Evolutionary conservation across 2,888 invertebrate species (phyloP).

Genomic region (Troilus luridus): DNA sequence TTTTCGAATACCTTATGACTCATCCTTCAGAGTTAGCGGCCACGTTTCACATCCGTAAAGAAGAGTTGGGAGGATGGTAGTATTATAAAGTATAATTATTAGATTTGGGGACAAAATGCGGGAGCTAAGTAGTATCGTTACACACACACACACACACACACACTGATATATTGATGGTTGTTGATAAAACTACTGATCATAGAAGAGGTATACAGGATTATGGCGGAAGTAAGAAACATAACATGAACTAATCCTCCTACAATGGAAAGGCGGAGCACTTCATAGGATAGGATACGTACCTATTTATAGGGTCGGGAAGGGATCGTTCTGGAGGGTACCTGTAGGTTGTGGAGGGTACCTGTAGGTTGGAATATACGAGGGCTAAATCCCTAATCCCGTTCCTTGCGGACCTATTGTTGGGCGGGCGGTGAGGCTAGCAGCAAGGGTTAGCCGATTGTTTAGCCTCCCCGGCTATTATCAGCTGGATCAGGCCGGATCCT

Average conservation of each 20-base stretch:
- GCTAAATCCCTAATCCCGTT: constrained; percentile 37
- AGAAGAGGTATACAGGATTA: too few species aligned
- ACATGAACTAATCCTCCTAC: constrained; percentile 1
- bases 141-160: too few species aligned
- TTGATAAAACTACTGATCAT: neutral
- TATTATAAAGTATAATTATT: too few species aligned
- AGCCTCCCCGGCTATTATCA: constrained; percentile 9
- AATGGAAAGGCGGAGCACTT: neutral
- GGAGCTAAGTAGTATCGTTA: too few species aligned
- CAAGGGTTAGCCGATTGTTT: constrained; percentile 29
- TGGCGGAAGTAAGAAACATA: neutral
- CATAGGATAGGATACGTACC: neutral
- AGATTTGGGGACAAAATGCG: too few species aligned
- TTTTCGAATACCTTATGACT: too few species aligned
- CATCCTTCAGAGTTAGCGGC: too few species aligned
- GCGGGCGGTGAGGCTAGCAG: constrained; percentile 8
- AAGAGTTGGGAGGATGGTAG: too few species aligned
- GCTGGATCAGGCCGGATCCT: neutral
- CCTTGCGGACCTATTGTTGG: neutral
- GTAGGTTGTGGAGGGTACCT: constrained; percentile 21
- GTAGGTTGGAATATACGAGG: constrained; percentile 42
- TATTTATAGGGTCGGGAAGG: neutral
- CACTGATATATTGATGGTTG: neutral
- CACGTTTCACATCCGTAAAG: too few species aligned
- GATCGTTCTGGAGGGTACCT: constrained; percentile 10